Percentiles rank a stretch among this genome's conserved stretches.
Evolutionary conservation across 2,888 invertebrate species (phyloP).

Genomic region (Tuberolachnus salignus): DNA sequence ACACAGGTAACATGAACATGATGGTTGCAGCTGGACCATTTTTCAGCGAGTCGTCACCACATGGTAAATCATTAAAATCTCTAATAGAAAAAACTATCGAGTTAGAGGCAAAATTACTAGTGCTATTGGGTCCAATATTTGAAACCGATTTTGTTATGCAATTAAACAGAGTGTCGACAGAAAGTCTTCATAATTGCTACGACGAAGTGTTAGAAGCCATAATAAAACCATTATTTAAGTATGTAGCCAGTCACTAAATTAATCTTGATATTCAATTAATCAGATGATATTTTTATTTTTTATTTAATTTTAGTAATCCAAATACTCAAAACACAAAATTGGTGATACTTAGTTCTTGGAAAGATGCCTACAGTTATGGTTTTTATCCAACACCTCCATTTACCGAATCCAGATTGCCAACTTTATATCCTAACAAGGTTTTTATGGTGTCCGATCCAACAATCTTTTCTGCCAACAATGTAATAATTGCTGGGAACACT

Average conservation of each 20-base stretch:
- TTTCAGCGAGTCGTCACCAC: conserved; percentile 36
- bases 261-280: no score
- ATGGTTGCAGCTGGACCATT: conserved; percentile 44
- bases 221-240: conserved; percentile 45
- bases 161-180: conserved; percentile 26
- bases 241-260: background rate
- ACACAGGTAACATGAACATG: conserved; percentile 24
- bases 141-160: conserved; percentile 30
- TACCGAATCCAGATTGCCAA: conserved; percentile 3
- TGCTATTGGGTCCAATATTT: conserved; percentile 37
- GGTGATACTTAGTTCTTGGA: conserved; percentile 34
- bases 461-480: conserved; percentile 13
- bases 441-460: conserved; percentile 42
- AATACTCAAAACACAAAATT: conserved; percentile 29
- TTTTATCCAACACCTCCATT: conserved; percentile 43
- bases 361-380: conserved; percentile 18
- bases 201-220: conserved; percentile 42
- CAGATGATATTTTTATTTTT: background rate
- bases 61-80: conserved; percentile 29
- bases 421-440: conserved; percentile 22
- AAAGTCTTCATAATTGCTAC: conserved; percentile 31
- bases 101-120: background rate
- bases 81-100: conserved; percentile 32
- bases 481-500: conserved; percentile 30
- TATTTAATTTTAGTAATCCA: conserved; percentile 2